phyloP scores from a whole-genome alignment of 1,140 invertebrate genomes.

The Sitophilus oryzae region DNA sequence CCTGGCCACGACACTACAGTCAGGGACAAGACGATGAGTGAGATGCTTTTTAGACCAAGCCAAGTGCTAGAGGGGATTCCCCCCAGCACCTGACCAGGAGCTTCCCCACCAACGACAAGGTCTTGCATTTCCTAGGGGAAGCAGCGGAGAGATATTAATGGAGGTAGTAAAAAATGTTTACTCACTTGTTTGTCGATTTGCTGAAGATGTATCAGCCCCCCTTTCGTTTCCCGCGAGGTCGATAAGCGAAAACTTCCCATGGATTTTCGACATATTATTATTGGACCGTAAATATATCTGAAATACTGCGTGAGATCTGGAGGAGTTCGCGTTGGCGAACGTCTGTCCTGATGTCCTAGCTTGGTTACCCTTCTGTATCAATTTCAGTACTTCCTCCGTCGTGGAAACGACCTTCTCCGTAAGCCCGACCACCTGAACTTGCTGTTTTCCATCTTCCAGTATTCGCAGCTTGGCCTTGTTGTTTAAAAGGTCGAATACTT shows the following conservation, averaged over 20 bases:
- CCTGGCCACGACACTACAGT: too few species aligned
- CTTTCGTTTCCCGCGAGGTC: slow-evolving; percentile 75
- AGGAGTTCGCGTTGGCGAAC: slow-evolving; percentile 79
- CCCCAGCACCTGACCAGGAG: too few species aligned
- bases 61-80: too few species aligned
- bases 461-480: slow-evolving; percentile 90
- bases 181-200: slow-evolving; percentile 63
- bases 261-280: slow-evolving; percentile 44
- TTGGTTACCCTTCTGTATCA: slow-evolving; percentile 67
- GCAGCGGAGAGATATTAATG: too few species aligned
- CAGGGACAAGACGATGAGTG: too few species aligned
- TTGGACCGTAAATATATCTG: slow-evolving; percentile 58
- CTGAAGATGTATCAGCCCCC: slow-evolving; percentile 67
- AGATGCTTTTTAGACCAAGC: too few species aligned
- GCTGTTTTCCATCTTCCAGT: slow-evolving; percentile 74
- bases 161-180: too few species aligned
- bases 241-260: slow-evolving; percentile 75
- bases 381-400: slow-evolving; percentile 71
- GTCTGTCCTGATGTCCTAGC: slow-evolving; percentile 75
- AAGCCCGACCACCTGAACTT: slow-evolving; percentile 77
- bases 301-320: slow-evolving; percentile 85
- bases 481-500: slow-evolving; percentile 92
- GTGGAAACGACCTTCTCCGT: slow-evolving; percentile 67
- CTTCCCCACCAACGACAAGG: too few species aligned
- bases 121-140: too few species aligned